Evolutionary conservation across 2,797 vertebrate genomes (phyloP), one percentile per base, ranked within the genome.

Genomic region (Sternotherus odoratus): DNA sequence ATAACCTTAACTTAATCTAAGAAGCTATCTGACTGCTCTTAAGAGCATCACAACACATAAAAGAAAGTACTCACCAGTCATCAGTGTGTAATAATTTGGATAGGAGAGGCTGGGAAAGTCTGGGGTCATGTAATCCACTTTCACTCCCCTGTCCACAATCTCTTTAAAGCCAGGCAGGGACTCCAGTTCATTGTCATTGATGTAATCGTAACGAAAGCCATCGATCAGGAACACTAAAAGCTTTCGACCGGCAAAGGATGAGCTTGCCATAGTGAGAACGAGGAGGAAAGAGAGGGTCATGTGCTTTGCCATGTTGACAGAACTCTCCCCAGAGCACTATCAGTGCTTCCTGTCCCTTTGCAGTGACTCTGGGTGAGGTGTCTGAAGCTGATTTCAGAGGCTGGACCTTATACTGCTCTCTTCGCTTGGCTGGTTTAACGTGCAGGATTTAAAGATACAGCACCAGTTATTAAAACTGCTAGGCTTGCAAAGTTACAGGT

Each of bases 51-150:
- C 43, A 9, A 39, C 28, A 3, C 49, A 19, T 6, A 74, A 46
- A 49, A 0, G 24, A 36, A n/a, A 0, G 60, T 51, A 97, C 98
- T 98, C 96, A 99, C 99, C 99, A 1, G 99, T 99, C 99, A 99
- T 99, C 9, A 99, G 92, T 0, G 98, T 98, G 97, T 99, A 99
- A 95, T 99, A 99, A 83, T 99, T 99, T 0, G 99, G 99, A 53
- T 98, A 99, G 1, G 99, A 99, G 77, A 99, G 98, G 81, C 98
- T 99, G 9, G 99, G 99, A 49, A 99, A 99, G 90, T 99, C 99
- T 1, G 99, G 99, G 2, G 98, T 99, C 98, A 99, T 92, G 96
- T 99, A 99, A 92, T 99, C 99, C 97, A 98, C 99, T 95, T 99
- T 99, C 43, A 99, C 99, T 0, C 99, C 99, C 80, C 95, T 98